These are phyloP conservation scores for Gymnobelideus leadbeateri DNA, from an alignment of 2,113 vertebrate genomes.

Conservation along the genomic window DNA sequence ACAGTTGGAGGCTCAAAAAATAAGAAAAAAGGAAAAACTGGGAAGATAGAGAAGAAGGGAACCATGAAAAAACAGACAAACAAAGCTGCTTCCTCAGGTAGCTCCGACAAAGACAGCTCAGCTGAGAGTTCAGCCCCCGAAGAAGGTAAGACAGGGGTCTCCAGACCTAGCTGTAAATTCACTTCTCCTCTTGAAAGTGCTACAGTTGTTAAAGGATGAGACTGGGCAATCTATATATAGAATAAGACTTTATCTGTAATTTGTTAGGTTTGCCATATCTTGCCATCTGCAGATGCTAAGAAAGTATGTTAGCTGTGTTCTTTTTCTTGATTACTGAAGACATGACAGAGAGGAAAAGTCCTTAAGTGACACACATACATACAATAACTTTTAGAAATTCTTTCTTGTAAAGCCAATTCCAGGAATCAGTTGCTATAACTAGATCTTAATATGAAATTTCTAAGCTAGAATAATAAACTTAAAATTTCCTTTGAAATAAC, in stretches of 20 bases:
- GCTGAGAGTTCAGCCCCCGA: constrained; percentile 98
- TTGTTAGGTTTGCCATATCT: not conserved
- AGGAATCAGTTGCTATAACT: constrained; percentile 42
- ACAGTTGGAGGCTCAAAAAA: constrained; percentile 98
- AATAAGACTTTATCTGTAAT: not conserved
- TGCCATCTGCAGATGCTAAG: not conserved
- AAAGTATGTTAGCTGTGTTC: not conserved
- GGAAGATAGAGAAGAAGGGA: constrained; percentile 96
- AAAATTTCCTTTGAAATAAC: not conserved
- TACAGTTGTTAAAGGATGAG: not conserved
- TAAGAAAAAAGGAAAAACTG: constrained; percentile 95
- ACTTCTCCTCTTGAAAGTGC: not conserved
- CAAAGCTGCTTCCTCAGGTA: constrained; percentile 96
- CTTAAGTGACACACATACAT: constrained; percentile 16
- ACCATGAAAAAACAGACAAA: constrained; percentile 91
- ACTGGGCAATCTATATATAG: not conserved
- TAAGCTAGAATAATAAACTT: constrained; percentile 48
- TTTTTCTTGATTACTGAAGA: not conserved
- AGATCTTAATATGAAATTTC: constrained; percentile 34
- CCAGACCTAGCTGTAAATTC: not conserved
- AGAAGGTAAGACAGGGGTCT: constrained; percentile 88
- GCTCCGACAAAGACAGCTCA: constrained; percentile 96
- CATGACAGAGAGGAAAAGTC: constrained; percentile 33
- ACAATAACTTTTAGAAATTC: constrained; percentile 33
- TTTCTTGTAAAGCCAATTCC: constrained; percentile 14